Evolutionary conservation across 2,888 invertebrate species (phyloP).

Genomic region (Drosophila kanekoi): DNA sequence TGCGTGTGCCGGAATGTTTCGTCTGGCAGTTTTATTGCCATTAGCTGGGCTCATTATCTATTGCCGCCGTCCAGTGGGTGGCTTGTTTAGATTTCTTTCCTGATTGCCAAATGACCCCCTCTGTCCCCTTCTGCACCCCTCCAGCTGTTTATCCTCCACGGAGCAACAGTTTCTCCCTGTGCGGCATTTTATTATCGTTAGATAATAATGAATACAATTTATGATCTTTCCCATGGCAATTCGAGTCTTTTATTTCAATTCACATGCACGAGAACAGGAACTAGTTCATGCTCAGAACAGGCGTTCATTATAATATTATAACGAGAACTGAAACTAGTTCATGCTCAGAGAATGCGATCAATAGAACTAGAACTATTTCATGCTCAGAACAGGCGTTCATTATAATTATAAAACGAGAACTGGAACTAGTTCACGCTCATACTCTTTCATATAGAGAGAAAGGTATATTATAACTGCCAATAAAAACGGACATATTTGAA

Average conservation of each 20-base stretch:
- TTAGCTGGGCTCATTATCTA: slow-evolving; percentile 55
- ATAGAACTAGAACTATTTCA: background rate
- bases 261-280: too few species aligned
- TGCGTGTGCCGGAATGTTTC: slow-evolving; percentile 41
- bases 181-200: slow-evolving; percentile 3
- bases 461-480: too few species aligned
- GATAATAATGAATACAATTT: background rate
- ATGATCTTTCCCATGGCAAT: background rate
- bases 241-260: background rate
- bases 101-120: slow-evolving; percentile 18
- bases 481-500: too few species aligned
- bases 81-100: slow-evolving; percentile 11
- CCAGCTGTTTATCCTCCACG: slow-evolving; percentile 1
- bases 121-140: too few species aligned
- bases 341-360: too few species aligned
- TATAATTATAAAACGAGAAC: too few species aligned
- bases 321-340: background rate
- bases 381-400: too few species aligned
- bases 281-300: too few species aligned
- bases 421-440: background rate
- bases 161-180: background rate
- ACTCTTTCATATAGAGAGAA: background rate
- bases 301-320: too few species aligned
- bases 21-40: slow-evolving; percentile 58
- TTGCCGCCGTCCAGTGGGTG: slow-evolving; percentile 12